phyloP scores from a whole-genome alignment of 2,797 vertebrate genomes.

The Thunnus albacares region DNA sequence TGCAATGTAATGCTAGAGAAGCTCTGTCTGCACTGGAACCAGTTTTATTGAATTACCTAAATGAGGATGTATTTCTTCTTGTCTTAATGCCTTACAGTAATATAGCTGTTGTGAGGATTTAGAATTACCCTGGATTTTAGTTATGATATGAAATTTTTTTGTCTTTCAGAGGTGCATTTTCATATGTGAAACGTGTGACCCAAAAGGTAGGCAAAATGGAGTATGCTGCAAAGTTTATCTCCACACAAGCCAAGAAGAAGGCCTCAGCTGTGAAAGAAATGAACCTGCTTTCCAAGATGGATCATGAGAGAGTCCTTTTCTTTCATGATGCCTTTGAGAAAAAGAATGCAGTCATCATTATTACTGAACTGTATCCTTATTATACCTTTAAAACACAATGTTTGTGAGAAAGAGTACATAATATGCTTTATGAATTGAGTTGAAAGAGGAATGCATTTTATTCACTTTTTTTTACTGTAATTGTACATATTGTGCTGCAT shows the following conservation, averaged over 20 bases:
- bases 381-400: neutral
- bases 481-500: neutral
- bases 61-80: neutral
- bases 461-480: neutral
- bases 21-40: neutral
- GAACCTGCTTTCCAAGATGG: slow-evolving; percentile 91
- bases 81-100: neutral
- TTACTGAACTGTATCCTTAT: slow-evolving; percentile 96
- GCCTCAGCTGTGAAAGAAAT: slow-evolving; percentile 90
- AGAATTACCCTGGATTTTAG: neutral
- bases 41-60: neutral
- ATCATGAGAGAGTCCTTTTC: slow-evolving; percentile 93
- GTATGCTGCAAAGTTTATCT: slow-evolving; percentile 96
- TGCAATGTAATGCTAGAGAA: neutral
- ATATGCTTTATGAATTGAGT: neutral
- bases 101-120: neutral
- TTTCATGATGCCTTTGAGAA: slow-evolving; percentile 98
- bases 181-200: slow-evolving; percentile 93
- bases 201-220: slow-evolving; percentile 91
- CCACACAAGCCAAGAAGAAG: slow-evolving; percentile 92
- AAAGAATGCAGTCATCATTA: slow-evolving; percentile 91
- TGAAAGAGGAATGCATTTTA: too few species aligned
- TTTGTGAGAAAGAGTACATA: neutral
- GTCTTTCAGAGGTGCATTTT: slow-evolving; percentile 92
- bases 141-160: neutral